These are phyloP conservation scores for Piliocolobus tephrosceles DNA, from an alignment of 2,113 vertebrate genomes.

Conservation along the genomic window DNA sequence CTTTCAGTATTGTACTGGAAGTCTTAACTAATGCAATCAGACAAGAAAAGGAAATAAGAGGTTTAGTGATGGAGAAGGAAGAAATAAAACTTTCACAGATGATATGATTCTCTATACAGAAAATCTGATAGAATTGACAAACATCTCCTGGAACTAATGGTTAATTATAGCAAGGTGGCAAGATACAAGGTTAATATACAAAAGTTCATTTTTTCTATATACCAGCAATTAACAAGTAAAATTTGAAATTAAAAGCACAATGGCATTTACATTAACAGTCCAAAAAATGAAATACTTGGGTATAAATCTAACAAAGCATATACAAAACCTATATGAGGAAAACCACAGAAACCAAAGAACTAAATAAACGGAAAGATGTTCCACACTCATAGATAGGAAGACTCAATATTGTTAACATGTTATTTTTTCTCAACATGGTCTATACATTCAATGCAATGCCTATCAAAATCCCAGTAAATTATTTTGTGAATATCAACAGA, in stretches of 20 bases:
- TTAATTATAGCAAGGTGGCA: neutral
- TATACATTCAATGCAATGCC: neutral
- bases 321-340: neutral
- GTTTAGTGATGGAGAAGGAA: neutral
- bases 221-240: neutral
- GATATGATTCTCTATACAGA: neutral
- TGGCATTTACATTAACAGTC: neutral
- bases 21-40: neutral
- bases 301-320: neutral
- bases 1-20: neutral
- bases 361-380: neutral
- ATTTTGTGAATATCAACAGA: neutral
- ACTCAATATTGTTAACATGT: neutral
- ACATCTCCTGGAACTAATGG: neutral
- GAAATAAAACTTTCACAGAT: neutral
- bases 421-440: neutral
- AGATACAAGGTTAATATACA: neutral
- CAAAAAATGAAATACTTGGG: neutral
- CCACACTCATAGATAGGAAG: neutral
- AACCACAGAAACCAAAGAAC: neutral
- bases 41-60: neutral
- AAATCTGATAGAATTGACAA: neutral
- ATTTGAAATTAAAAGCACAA: neutral
- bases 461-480: neutral
- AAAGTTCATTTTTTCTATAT: neutral